These are phyloP conservation scores for Gasteruption jaculator DNA, from an alignment of 2,888 invertebrate species.

Conservation along the genomic window DNA sequence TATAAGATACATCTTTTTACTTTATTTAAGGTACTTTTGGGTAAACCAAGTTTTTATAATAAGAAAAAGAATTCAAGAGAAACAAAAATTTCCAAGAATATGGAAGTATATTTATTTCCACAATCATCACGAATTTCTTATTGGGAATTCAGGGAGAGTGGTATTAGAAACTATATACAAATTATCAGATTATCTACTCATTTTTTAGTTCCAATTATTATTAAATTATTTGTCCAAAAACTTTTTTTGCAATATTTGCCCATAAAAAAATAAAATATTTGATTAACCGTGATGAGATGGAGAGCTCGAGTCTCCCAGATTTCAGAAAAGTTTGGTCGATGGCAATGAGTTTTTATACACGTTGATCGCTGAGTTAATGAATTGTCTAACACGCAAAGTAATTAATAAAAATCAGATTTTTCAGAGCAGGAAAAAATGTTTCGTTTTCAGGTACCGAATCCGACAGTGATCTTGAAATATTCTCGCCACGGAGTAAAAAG, in stretches of 20 bases:
- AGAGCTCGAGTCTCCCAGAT: conserved; percentile 30
- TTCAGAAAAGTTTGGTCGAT: conserved; percentile 23
- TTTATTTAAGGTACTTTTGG: too few species aligned
- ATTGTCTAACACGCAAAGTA: too few species aligned
- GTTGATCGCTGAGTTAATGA: conserved; percentile 46
- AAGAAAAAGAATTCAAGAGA: too few species aligned
- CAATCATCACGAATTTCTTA: too few species aligned
- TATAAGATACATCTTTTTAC: too few species aligned
- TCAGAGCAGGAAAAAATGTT: too few species aligned
- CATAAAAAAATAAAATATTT: not conserved
- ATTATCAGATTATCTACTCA: conserved; percentile 17
- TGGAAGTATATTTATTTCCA: too few species aligned
- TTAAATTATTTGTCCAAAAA: not conserved
- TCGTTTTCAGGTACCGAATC: conserved; percentile 22
- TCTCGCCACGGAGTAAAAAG: conserved; percentile 22
- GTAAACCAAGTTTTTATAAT: too few species aligned
- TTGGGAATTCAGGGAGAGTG: too few species aligned
- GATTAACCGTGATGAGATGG: conserved; percentile 31
- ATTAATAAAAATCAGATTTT: not conserved
- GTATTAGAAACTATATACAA: too few species aligned
- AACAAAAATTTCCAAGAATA: too few species aligned
- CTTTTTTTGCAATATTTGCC: not conserved
- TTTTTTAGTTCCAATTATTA: not conserved
- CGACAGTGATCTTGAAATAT: conserved; percentile 28
- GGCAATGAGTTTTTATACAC: conserved; percentile 36